Conservation (phyloP, 2,888 invertebrate genomes). For the Brenthis ino region DNA sequence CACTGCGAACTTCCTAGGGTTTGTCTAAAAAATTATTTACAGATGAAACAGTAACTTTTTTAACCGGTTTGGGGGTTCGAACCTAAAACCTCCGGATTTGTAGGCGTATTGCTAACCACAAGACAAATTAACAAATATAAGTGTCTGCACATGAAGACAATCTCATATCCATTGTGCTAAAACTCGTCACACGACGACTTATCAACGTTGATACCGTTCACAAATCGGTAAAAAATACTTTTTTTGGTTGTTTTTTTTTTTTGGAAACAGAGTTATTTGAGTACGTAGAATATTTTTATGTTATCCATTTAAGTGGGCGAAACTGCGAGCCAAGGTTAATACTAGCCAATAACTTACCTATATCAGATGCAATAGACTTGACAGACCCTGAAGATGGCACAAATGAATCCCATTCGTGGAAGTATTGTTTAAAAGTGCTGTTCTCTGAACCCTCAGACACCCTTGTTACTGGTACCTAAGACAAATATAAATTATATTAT, state of each 20-base stretch:
- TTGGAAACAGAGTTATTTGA: no score
- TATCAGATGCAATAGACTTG: conserved; percentile 50
- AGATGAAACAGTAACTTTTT: no score
- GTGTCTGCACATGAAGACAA: no score
- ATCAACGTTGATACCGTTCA: no score
- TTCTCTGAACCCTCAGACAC: conserved; percentile 92
- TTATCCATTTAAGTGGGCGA: no score
- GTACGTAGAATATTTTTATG: not conserved
- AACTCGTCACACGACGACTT: no score
- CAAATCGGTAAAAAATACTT: no score
- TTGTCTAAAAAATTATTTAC: no score
- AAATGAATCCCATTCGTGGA: conserved; percentile 88
- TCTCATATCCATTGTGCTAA: not conserved
- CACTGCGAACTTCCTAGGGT: no score
- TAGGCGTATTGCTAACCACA: no score
- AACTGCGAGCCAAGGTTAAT: not conserved
- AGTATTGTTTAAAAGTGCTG: conserved; percentile 93
- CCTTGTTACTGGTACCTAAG: conserved; percentile 85
- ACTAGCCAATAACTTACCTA: conserved; percentile 49
- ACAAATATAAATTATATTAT: conserved; percentile 2
- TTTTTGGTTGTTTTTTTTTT: no score
- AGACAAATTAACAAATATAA: not conserved
- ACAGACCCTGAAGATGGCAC: conserved; percentile 52
- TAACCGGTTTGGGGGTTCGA: not conserved
- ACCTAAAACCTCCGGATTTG: no score